Evolutionary conservation across 2,888 invertebrate species (phyloP), one percentile per base, ranked within the genome.

Genomic region (Thera obeliscata): DNA sequence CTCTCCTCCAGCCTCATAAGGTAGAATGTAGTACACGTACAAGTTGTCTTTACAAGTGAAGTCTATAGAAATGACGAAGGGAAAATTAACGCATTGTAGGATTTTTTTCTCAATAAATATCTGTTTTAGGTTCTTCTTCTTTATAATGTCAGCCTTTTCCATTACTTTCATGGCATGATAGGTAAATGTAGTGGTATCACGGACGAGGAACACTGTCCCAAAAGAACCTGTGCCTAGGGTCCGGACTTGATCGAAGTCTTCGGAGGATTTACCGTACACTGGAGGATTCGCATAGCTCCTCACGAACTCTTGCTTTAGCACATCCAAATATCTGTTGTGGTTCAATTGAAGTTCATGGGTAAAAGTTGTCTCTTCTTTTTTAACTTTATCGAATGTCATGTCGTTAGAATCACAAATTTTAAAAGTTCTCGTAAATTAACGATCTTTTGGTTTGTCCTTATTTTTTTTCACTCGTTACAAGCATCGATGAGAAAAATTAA

Each of bases 111-210:
- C 99, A 79, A 96, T 96, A 74, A 95, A 87, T 2, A 98, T 96
- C 87, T 98, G 98, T 66, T 95, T 95, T 8, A 98, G 93, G 85
- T 97, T 97, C 82, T 97, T 97, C 80, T 96, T 95, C 85, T 97
- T 96, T 4, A 98, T 95, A 9, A 98, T 95, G 85, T 96, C 95
- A 56, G 94, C 94, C 90, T 98, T 99, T 74, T 97, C 96, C 78
- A 98, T 89, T 64, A 97, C 95, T 91, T 99, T 99, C 94, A 98
- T 96, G 2, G 98, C 98, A 85, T 95, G 96, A 80, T 95, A 96
- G 38, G 89, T 87, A 7, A 94, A 94, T 0, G 89, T 92, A 0
- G 84, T 79, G 84, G 95, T 96, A 76, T 97, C 95, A 78, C 94
- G 94, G 41, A 94, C 95, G 11, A 97, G 87, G 80, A 97, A 95